These are phyloP conservation scores for Diglossa brunneiventris DNA, from an alignment of 2,113 vertebrate species.

Conservation along the genomic window DNA sequence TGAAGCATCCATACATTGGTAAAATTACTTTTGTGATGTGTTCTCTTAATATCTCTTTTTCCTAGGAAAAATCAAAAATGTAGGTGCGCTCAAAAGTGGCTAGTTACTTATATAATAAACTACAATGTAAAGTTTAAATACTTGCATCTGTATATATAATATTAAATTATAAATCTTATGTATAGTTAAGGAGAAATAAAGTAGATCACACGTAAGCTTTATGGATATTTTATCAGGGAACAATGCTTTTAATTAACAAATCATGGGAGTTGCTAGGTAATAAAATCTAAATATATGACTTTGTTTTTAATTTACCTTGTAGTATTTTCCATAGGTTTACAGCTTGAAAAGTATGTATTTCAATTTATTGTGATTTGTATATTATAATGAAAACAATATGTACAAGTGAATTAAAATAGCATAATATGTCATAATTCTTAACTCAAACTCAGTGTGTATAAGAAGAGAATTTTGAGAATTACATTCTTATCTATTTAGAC, in stretches of 20 bases:
- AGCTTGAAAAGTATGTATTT: neutral
- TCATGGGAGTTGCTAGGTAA: neutral
- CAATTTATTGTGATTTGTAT: neutral
- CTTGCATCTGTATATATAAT: neutral
- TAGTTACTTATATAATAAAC: neutral
- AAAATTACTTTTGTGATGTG: neutral
- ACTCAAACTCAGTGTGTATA: neutral
- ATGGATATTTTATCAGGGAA: neutral
- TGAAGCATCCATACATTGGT: neutral
- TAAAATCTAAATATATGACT: neutral
- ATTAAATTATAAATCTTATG: neutral
- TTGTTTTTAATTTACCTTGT: neutral
- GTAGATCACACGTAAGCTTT: neutral
- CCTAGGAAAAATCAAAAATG: neutral
- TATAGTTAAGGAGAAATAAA: neutral
- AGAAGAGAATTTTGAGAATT: neutral
- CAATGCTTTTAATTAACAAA: neutral
- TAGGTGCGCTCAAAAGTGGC: neutral
- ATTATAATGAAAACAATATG: neutral
- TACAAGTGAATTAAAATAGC: constrained; percentile 28
- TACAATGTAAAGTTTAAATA: neutral
- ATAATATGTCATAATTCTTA: neutral
- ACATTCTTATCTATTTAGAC: neutral
- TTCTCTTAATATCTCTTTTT: neutral
- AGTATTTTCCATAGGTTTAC: neutral